Evolutionary conservation across 1,140 invertebrate species (phyloP), one percentile per base, ranked within the genome.

Genomic region (Camponotus floridanus): DNA sequence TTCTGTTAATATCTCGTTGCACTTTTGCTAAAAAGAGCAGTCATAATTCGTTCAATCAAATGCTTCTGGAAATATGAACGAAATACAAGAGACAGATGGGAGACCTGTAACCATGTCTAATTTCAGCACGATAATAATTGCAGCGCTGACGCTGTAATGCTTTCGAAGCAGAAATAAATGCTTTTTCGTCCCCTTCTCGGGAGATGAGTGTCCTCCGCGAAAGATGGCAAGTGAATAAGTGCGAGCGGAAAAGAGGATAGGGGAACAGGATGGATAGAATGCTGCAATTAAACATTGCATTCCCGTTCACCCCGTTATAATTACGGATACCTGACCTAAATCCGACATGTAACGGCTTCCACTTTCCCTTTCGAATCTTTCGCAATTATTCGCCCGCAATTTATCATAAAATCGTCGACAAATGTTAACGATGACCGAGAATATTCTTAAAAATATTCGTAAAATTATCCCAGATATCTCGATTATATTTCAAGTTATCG

Each of bases 221-320:
- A 76, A 71, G 76, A 78, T 64, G 87, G 71, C 45, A 62, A 59
- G 21, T 42, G 45, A 15, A 55, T 68, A 55, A 57, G 39, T 65
- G 42, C 31, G 68, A 15, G 39, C 26, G 31, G 33, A 68, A 57
- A 64, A 39, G n/a, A 57, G 31, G n/a, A 31, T 42, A 70, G 51
- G 9, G 59, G 33, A 64, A 86, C n/a, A 57, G 61, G 11, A 68
- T 31, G 21, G 62, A 89, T 79, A 48, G 59, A 74, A 89, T 33
- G 73, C 8, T 78, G 86, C 83, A 91, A 91, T 90, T 90, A 90
- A 90, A 90, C 83, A 90, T 79, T 84, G 87, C 84, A 39, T 86
- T 74, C n/a, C 76, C 36, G 88, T 85, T 65, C 74, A 57, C 31
- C 11, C 39, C 0, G 68, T 68, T 61, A 76, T 65, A 78, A 87